A percentile compares a stretch with the other conserved stretches of the same genome.
These are phyloP conservation scores for Formica exsecta DNA, from an alignment of 1,140 invertebrate species.

Conservation along the genomic window DNA sequence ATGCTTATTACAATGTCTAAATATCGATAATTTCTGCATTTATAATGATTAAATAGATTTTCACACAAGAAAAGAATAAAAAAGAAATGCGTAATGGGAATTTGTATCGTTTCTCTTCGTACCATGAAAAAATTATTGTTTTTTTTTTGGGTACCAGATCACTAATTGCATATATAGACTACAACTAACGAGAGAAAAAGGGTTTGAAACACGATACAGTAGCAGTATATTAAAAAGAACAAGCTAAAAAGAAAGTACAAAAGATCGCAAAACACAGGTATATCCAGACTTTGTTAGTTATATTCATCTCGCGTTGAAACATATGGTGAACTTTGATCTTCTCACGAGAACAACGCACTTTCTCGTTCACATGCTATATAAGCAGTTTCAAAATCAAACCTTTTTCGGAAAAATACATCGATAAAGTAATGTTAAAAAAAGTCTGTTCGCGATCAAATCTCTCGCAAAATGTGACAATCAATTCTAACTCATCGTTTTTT, in stretches of 20 bases:
- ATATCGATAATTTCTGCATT: not conserved
- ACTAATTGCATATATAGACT: too few species aligned
- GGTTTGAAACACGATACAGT: not conserved
- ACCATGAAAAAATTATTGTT: not conserved
- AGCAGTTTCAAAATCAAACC: not conserved
- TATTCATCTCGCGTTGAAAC: conserved; percentile 58
- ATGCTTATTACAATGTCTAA: not conserved
- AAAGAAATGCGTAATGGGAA: not conserved
- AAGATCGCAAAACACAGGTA: not conserved
- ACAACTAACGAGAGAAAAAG: conserved; percentile 3
- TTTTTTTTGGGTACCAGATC: not conserved
- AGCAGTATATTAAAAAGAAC: conserved; percentile 1
- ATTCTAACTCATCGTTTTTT: not conserved
- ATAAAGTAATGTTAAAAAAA: not conserved
- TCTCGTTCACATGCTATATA: not conserved
- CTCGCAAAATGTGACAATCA: not conserved
- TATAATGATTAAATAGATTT: not conserved
- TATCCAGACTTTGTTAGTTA: not conserved
- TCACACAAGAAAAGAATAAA: not conserved
- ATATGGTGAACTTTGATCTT: conserved; percentile 56
- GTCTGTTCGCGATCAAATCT: not conserved
- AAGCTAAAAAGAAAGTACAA: conserved; percentile 16
- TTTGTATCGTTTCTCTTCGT: not conserved
- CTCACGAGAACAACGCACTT: conserved; percentile 61
- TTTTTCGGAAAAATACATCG: not conserved